Evolutionary conservation across 2,888 invertebrate species (phyloP).

Genomic region (Antitype chi): DNA sequence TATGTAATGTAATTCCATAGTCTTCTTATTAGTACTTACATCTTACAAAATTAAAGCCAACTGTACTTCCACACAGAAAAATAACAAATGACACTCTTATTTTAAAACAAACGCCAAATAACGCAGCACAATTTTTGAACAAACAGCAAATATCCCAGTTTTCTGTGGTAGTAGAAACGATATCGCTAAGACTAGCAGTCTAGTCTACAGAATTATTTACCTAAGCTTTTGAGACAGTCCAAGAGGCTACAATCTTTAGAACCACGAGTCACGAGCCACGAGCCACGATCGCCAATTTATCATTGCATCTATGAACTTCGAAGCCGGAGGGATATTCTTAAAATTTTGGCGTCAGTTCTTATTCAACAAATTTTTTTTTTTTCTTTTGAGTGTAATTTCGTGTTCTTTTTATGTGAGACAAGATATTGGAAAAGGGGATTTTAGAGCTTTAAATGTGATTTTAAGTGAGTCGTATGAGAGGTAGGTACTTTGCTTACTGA

Average conservation of each 20-base stretch:
- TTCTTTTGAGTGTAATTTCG: constrained; percentile 25
- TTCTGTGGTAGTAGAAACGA: constrained; percentile 26
- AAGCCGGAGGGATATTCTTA: constrained; percentile 60
- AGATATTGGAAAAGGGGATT: constrained; percentile 5
- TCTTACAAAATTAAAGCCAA: background rate
- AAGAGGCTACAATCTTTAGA: constrained; percentile 75
- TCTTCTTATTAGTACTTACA: background rate
- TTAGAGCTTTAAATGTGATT: background rate
- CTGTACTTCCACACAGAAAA: background rate
- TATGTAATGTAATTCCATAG: background rate
- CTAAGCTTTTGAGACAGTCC: constrained; percentile 81
- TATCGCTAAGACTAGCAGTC: constrained; percentile 51
- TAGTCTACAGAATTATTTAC: constrained; percentile 76
- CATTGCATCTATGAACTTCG: constrained; percentile 73
- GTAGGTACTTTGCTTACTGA: background rate
- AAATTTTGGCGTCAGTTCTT: constrained; percentile 11
- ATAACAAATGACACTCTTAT: background rate
- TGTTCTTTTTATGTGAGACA: constrained; percentile 8
- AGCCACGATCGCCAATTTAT: constrained; percentile 78
- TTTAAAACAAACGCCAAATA: background rate
- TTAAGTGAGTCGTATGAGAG: background rate
- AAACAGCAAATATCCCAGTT: constrained; percentile 44
- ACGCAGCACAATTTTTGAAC: constrained; percentile 18
- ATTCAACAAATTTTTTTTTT: constrained; percentile 27
- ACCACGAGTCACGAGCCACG: constrained; percentile 59